Evolutionary conservation across 1,140 invertebrate species (phyloP), one percentile per base, ranked within the genome.

Genomic region (Saccostrea cuccullata): DNA sequence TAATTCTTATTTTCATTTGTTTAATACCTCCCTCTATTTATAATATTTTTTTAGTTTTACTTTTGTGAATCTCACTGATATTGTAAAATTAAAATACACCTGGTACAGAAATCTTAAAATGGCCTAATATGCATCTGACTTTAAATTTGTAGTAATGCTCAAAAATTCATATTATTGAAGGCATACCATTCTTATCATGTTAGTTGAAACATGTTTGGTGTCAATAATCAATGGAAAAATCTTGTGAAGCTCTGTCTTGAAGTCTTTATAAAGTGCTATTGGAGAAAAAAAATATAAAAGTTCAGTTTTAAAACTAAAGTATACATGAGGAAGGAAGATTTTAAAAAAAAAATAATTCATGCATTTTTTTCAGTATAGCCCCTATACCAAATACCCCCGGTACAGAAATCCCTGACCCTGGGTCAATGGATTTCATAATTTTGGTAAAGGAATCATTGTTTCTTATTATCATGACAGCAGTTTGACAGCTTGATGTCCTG

Each of bases 161-260:
- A 64, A 64, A 84, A 47, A 20, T 17, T 55, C 8, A 36, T 15
- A n/a, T 3, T 47, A 30, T 30, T 26, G 13, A 60, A 36, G 0
- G 82, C 87, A 82, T 89, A 93, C 92, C 90, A 91, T 91, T 89
- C 84, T 77, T 13, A 77, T 96, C 94, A 95, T 23, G 56, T 56
- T 23, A 60, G 96, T 96, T 87, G 96, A 96, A 47, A 97, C 95
- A 89, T 95, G 95, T 94, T 97, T 97, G 0, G 97, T 98, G 91
- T 98, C 97, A 93, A 96, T 97, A 70, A 97, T 95, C 30, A 91
- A 83, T 17, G 97, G 97, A 95, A 97, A 97, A 20, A 97, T 84
- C 70, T 93, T 89, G 88, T 96, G 94, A 17, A 97, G 94, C 85
- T 96, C 95, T 77, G 94, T 94, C 93, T 97, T 97, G 91, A 97